These are phyloP conservation scores for Coryphaenoides rupestris DNA, from an alignment of 2,113 vertebrate genomes.

Conservation along the genomic window DNA sequence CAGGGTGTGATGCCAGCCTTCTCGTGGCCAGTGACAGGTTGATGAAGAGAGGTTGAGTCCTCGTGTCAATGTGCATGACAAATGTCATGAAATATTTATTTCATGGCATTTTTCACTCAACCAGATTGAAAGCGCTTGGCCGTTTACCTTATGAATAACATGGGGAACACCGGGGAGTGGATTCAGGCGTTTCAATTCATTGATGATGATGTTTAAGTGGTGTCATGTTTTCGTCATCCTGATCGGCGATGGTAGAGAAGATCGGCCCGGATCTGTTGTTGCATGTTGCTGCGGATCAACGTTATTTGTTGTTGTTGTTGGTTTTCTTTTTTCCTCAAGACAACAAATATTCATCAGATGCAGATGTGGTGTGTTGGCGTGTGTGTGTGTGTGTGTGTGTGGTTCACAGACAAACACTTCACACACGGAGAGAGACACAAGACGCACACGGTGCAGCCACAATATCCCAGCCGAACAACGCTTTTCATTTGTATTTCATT, in stretches of 20 bases:
- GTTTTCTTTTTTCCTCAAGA: no score
- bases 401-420: not conserved
- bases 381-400: no score
- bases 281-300: constrained; percentile 27
- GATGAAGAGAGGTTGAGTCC: not conserved
- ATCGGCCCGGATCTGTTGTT: constrained; percentile 52
- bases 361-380: not conserved
- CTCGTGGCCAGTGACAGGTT: not conserved
- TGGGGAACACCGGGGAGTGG: not conserved
- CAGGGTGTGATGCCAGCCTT: constrained; percentile 1
- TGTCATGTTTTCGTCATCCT: constrained; percentile 29
- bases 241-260: constrained; percentile 53
- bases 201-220: not conserved
- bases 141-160: not conserved
- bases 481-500: constrained; percentile 59
- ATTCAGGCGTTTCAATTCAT: not conserved
- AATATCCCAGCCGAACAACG: constrained; percentile 3
- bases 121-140: not conserved
- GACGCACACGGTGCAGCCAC: constrained; percentile 12
- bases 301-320: constrained; percentile 20
- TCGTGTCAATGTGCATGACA: not conserved
- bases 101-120: not conserved
- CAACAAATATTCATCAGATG: not conserved
- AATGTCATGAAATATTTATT: not conserved
- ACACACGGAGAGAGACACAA: not conserved